Percentiles rank a stretch among this genome's conserved stretches.
phyloP scores from a whole-genome alignment of 2,888 invertebrate genomes.

The Plutella xylostella region DNA sequence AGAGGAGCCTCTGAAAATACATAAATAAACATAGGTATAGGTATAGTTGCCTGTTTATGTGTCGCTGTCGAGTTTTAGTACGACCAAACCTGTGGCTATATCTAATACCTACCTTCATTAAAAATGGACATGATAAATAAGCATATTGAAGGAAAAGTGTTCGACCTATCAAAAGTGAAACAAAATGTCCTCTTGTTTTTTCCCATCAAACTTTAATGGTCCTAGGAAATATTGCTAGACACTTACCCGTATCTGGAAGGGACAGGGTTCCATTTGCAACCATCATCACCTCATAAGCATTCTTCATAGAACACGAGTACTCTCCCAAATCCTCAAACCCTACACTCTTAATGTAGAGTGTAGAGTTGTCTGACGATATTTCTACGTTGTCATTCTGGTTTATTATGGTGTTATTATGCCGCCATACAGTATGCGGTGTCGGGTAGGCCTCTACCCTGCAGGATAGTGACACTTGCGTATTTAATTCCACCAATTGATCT shows the following conservation, averaged over 20 bases:
- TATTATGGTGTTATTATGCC: conserved; percentile 39
- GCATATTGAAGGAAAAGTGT: too few relatives aligned
- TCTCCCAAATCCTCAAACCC: conserved; percentile 47
- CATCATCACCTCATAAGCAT: conserved; percentile 41
- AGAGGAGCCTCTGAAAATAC: conserved; percentile 33
- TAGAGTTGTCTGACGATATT: conserved; percentile 26
- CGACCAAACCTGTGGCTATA: too few relatives aligned
- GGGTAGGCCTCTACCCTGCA: conserved; percentile 27
- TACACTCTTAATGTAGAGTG: conserved; percentile 32
- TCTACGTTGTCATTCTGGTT: conserved; percentile 22
- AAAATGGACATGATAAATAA: too few relatives aligned
- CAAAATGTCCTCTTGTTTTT: too few relatives aligned
- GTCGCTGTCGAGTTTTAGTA: too few relatives aligned
- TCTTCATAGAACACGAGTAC: conserved; percentile 65
- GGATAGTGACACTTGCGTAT: conserved; percentile 27
- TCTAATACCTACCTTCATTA: too few relatives aligned
- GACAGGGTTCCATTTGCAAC: conserved; percentile 31
- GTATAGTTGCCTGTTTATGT: too few relatives aligned
- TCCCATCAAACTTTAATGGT: too few relatives aligned
- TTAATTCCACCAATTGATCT: conserved; percentile 23
- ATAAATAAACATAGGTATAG: too few relatives aligned
- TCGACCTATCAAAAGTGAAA: too few relatives aligned
- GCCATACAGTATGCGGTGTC: conserved; percentile 30
- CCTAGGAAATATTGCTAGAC: too few relatives aligned
- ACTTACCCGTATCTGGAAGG: conserved; percentile 44